These are phyloP conservation scores for Teleogryllus occipitalis DNA, from an alignment of 1,140 invertebrate genomes.

Conservation along the genomic window DNA sequence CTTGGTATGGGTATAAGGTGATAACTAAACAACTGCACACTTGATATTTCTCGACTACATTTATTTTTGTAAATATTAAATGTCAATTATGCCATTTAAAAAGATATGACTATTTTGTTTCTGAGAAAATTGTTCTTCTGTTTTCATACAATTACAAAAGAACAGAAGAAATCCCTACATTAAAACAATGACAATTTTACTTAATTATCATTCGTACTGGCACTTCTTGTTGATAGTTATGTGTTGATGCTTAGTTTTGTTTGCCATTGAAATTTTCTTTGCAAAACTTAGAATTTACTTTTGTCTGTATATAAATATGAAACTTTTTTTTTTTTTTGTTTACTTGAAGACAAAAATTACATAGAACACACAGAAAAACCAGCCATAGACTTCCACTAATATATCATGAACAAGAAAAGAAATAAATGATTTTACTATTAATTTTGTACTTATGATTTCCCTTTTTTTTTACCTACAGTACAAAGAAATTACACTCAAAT, in stretches of 20 bases:
- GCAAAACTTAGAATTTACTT: background rate
- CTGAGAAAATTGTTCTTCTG: background rate
- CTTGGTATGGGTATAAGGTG: too few relatives aligned
- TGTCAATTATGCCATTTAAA: constrained; percentile 5
- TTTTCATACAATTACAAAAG: background rate
- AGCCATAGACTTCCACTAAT: background rate
- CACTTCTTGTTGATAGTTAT: background rate
- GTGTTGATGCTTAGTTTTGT: background rate
- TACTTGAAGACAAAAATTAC: background rate
- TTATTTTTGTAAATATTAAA: constrained; percentile 6
- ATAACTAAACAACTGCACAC: too few relatives aligned
- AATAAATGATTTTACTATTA: background rate
- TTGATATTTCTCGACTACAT: background rate
- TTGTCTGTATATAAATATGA: background rate
- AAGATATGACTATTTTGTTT: constrained; percentile 6
- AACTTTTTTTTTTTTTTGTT: background rate
- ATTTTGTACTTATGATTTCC: background rate
- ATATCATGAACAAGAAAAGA: background rate
- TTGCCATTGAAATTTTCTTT: background rate
- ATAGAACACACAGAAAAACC: background rate
- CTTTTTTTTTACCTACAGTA: background rate
- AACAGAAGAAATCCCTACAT: background rate
- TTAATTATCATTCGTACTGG: background rate
- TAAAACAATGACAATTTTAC: constrained; percentile 6
- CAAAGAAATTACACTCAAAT: background rate